Percentiles rank a stretch among this genome's conserved stretches.
These are phyloP conservation scores for Gnathonemus longibarbis DNA, from an alignment of 2,113 vertebrate genomes.

Conservation along the genomic window DNA sequence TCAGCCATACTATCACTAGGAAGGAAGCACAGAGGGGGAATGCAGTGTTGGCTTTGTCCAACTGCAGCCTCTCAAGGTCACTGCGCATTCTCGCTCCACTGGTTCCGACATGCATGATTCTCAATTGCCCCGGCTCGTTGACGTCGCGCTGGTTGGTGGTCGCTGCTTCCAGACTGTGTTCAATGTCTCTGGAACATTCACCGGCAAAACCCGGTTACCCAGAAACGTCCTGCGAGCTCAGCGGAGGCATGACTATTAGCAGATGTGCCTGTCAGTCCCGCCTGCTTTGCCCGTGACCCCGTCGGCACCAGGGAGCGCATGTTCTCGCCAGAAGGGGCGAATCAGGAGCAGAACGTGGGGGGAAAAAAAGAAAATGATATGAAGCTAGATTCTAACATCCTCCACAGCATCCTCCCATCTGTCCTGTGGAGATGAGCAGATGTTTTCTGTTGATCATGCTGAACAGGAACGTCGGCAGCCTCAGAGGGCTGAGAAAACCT, in stretches of 20 bases:
- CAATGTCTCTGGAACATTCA: conserved; percentile 3
- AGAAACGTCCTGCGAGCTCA: conserved; percentile 45
- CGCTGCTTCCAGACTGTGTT: conserved; percentile 12
- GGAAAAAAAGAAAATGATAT: conserved; percentile 12
- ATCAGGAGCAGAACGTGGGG: not conserved
- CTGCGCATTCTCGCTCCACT: not conserved
- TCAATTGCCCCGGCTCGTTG: not conserved
- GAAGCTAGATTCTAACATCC: not conserved
- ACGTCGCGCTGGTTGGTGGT: conserved; percentile 11
- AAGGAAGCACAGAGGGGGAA: not conserved
- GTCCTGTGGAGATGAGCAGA: conserved; percentile 40
- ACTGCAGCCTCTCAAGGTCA: not conserved
- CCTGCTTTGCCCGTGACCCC: conserved; percentile 38
- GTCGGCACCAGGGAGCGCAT: conserved; percentile 26
- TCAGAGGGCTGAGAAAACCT: not conserved
- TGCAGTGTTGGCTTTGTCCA: not conserved
- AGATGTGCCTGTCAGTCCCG: conserved; percentile 53
- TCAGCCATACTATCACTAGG: not conserved
- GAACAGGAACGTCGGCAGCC: conserved; percentile 11
- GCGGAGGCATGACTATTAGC: conserved; percentile 35
- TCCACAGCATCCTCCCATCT: not conserved
- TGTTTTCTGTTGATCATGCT: conserved; percentile 39
- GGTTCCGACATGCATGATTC: not conserved
- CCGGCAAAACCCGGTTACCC: conserved; percentile 41
- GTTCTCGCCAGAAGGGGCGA: conserved; percentile 26